Evolutionary conservation across 2,888 invertebrate species (phyloP), one percentile per base, ranked within the genome.

Genomic region (Athrips mouffetella): DNA sequence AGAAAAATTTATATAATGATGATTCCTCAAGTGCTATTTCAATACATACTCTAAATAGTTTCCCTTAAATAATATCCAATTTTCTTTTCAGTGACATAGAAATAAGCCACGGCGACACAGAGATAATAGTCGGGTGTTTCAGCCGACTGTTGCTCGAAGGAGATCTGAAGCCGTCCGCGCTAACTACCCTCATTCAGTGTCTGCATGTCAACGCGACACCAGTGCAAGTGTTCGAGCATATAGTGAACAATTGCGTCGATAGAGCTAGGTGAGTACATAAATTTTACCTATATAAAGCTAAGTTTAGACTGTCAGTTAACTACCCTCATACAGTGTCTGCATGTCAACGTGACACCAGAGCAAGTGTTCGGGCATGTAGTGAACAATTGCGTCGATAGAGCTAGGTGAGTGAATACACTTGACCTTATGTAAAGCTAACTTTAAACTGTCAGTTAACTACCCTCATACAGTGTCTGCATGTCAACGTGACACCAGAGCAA

Each of bases 71-170:
- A n/a, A n/a, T n/a, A n/a, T n/a, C n/a, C n/a, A n/a, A n/a, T n/a
- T n/a, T 10, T 5, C 2, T 10, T 27, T n/a, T 0, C 58, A 86
- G 86, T 0, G 76, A 74, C 1, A 63, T 86, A 48, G 87, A 87
- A 59, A 73, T 66, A 59, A 78, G 76, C 16, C 81, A 76, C 67
- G 86, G 86, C 10, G 62, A 60, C 2, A 20, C 50, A 0, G 64
- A 57, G 5, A 18, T 5, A 1, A 50, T 74, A 13, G 50, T 61
- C 44, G 20, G 27, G 0, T 51, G 62, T 13, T 47, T 59, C 48
- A 54, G 53, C 1, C 62, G 55, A 15, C 57, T 70, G 48, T 48
- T 65, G 56, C n/a, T 58, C 58, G 50, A 47, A 53, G 13, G 44
- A 20, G 57, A 40, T 16, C 2, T 60, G 48, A 55, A 54, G 3